phyloP scores from a whole-genome alignment of 2,113 vertebrate genomes.

The Rhinoderma darwinii region DNA sequence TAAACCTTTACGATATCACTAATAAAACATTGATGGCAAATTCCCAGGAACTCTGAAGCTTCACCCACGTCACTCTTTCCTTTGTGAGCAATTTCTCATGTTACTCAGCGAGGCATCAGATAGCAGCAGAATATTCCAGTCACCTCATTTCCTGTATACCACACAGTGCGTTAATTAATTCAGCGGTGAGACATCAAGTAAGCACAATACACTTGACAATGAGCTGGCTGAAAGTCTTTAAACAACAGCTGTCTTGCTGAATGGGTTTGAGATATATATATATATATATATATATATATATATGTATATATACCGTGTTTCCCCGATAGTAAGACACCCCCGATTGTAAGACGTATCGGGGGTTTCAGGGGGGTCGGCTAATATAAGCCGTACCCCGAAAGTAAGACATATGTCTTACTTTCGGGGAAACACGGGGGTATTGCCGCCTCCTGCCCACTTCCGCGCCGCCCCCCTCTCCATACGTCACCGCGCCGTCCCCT shows the following conservation, averaged over 20 bases:
- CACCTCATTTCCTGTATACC: constrained; percentile 31
- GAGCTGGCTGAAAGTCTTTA: neutral
- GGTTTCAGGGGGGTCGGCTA: too few relatives aligned
- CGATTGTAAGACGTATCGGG: too few relatives aligned
- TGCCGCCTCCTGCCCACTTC: too few relatives aligned
- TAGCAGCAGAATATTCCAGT: neutral
- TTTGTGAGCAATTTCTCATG: constrained; percentile 33
- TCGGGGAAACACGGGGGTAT: too few relatives aligned
- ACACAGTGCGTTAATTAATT: constrained; percentile 33
- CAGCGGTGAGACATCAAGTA: constrained; percentile 3
- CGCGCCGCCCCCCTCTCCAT: too few relatives aligned
- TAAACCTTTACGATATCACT: constrained; percentile 50
- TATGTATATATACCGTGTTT: too few relatives aligned
- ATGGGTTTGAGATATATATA: neutral
- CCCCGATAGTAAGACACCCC: too few relatives aligned
- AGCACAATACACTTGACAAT: constrained; percentile 1
- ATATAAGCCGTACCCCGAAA: too few relatives aligned
- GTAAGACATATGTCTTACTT: too few relatives aligned
- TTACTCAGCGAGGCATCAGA: constrained; percentile 32
- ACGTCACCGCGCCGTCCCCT: too few relatives aligned
- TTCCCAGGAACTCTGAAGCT: constrained; percentile 28
- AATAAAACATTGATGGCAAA: constrained; percentile 47
- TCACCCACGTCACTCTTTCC: constrained; percentile 29
- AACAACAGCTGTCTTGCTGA: neutral
- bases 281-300: neutral